A percentile compares a stretch with the other conserved stretches of the same genome.
Evolutionary conservation across 2,888 invertebrate species (phyloP).

Genomic region (Rhagophthalmus giganteus): DNA sequence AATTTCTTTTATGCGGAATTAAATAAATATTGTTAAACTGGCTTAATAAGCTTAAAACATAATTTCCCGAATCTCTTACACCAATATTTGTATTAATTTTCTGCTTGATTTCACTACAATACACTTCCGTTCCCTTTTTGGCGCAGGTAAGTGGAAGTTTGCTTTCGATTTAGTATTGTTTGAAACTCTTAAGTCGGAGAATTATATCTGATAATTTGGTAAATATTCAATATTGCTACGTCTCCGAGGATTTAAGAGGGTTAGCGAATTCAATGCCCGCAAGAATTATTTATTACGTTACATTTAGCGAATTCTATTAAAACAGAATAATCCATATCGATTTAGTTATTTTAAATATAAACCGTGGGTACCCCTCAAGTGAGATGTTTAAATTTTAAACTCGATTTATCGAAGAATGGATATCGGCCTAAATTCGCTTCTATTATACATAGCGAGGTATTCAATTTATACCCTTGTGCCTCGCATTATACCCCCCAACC

Average conservation of each 20-base stretch:
- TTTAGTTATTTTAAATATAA: background rate
- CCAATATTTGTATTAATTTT: slow-evolving; percentile 32
- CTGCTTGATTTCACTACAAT: slow-evolving; percentile 28
- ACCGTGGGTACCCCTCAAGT: slow-evolving; percentile 1
- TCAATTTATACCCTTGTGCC: slow-evolving; percentile 35
- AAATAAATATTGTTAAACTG: background rate
- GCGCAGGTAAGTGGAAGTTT: slow-evolving; percentile 31
- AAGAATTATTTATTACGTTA: slow-evolving; percentile 22
- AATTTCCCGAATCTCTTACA: slow-evolving; percentile 27
- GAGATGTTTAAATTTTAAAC: slow-evolving; percentile 38
- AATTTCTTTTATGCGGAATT: background rate
- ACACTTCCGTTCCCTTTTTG: slow-evolving; percentile 22
- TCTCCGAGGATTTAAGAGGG: slow-evolving; percentile 28
- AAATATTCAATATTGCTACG: slow-evolving; percentile 33
- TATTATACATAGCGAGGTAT: slow-evolving; percentile 35
- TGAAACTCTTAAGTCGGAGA: slow-evolving; percentile 33
- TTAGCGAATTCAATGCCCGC: slow-evolving; percentile 15
- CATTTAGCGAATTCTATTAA: background rate
- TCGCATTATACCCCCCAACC: slow-evolving; percentile 28
- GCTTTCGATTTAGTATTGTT: slow-evolving; percentile 33
- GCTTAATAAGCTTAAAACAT: slow-evolving; percentile 28
- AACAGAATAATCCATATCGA: too few relatives aligned
- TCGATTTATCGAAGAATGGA: slow-evolving; percentile 38
- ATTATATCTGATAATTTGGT: slow-evolving; percentile 33
- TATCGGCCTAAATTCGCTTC: slow-evolving; percentile 33